These are phyloP conservation scores for Phrynosoma platyrhinos DNA, from an alignment of 2,113 vertebrate species.

Conservation along the genomic window DNA sequence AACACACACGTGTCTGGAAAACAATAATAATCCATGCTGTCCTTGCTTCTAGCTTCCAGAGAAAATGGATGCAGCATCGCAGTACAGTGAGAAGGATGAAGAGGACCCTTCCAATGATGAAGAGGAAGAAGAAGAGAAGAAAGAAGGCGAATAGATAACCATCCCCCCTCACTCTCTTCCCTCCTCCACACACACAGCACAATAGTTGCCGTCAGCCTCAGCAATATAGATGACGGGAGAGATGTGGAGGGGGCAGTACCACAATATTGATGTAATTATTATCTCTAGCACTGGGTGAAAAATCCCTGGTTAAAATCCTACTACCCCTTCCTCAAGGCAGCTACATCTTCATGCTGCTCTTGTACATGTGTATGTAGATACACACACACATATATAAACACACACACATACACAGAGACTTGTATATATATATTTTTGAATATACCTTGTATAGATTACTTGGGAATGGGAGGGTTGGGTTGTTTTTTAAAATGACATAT, in stretches of 20 bases:
- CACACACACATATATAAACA: not conserved
- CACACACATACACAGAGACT: not conserved
- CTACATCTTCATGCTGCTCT: not conserved
- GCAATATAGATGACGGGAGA: not conserved
- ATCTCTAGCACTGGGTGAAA: not conserved
- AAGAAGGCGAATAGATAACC: not conserved
- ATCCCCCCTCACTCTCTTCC: not conserved
- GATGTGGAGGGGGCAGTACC: not conserved
- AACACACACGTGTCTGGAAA: not conserved
- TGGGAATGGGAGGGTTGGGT: not conserved
- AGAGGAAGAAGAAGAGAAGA: not conserved
- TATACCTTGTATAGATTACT: not conserved
- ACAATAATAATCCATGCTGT: not conserved
- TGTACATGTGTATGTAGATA: too few species aligned
- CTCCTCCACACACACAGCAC: not conserved
- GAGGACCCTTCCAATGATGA: not conserved
- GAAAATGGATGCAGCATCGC: not conserved
- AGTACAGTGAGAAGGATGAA: constrained; percentile 18
- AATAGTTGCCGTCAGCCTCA: not conserved
- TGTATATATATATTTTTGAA: not conserved
- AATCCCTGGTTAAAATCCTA: not conserved
- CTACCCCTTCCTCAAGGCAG: not conserved
- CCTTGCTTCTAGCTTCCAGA: not conserved
- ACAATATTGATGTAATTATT: not conserved
- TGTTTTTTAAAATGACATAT: not conserved